These are phyloP conservation scores for Malurus elegans DNA, from an alignment of 2,113 vertebrate species.

Conservation along the genomic window DNA sequence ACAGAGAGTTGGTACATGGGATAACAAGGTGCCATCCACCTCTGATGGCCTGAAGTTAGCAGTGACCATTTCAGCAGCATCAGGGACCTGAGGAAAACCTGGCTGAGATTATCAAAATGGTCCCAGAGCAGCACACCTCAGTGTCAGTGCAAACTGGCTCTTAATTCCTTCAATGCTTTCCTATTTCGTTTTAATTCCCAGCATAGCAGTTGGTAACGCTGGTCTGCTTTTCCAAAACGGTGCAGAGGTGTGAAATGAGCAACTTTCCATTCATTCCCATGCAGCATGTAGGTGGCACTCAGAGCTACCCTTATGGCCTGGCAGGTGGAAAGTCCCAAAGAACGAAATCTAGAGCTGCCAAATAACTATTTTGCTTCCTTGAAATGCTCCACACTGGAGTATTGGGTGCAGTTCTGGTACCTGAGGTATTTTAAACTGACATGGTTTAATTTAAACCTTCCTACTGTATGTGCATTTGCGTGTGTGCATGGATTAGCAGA, in stretches of 20 bases:
- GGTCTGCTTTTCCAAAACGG: not conserved
- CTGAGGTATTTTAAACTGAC: not conserved
- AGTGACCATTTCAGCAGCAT: not conserved
- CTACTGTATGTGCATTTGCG: not conserved
- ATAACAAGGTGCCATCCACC: not conserved
- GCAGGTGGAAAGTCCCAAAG: not conserved
- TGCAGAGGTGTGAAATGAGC: not conserved
- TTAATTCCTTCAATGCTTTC: not conserved
- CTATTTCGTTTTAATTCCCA: not conserved
- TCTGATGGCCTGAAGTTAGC: not conserved
- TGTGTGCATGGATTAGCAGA: not conserved
- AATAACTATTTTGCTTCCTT: not conserved
- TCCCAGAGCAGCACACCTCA: not conserved
- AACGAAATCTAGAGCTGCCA: not conserved
- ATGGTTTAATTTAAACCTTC: not conserved
- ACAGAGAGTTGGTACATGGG: not conserved
- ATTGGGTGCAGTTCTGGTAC: not conserved
- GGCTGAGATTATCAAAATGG: not conserved
- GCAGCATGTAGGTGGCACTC: not conserved
- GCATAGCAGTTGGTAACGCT: not conserved
- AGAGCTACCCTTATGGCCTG: rapidly evolving
- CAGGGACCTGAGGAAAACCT: not conserved
- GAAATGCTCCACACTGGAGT: not conserved
- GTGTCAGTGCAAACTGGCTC: not conserved
- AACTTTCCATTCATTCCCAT: not conserved